Percentiles rank a stretch among this genome's conserved stretches.
These are phyloP conservation scores for Pogoniulus pusillus DNA, from an alignment of 2,797 vertebrate genomes.

Conservation along the genomic window DNA sequence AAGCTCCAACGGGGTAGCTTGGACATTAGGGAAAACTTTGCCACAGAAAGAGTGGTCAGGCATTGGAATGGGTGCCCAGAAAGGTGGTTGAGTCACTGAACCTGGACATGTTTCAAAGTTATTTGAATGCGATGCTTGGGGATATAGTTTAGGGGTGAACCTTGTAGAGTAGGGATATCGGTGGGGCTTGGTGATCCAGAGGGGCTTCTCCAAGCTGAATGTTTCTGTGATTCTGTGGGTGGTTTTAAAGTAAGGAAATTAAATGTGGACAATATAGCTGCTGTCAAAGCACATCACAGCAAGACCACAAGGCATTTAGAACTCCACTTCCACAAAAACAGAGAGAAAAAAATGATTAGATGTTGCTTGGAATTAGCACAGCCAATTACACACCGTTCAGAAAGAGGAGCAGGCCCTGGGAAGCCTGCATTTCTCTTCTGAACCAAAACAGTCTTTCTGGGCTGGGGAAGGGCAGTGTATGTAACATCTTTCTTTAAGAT, in stretches of 20 bases:
- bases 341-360: not conserved
- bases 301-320: not conserved
- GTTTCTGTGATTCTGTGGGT: not conserved
- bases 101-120: no score
- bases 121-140: no score
- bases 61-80: no score
- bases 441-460: not conserved
- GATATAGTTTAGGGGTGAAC: no score
- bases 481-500: constrained; percentile 29
- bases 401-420: not conserved
- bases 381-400: not conserved
- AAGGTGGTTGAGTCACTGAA: no score
- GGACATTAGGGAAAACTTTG: no score
- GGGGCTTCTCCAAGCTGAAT: no score
- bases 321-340: not conserved
- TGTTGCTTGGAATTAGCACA: not conserved
- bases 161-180: no score
- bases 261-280: not conserved
- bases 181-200: no score
- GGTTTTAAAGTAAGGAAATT: not conserved
- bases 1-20: no score
- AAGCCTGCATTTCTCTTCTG: not conserved
- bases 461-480: constrained; percentile 29
- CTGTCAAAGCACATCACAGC: not conserved
- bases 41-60: no score